Conservation (phyloP, 2,113 vertebrate genomes). For the Festucalex cinctus region DNA sequence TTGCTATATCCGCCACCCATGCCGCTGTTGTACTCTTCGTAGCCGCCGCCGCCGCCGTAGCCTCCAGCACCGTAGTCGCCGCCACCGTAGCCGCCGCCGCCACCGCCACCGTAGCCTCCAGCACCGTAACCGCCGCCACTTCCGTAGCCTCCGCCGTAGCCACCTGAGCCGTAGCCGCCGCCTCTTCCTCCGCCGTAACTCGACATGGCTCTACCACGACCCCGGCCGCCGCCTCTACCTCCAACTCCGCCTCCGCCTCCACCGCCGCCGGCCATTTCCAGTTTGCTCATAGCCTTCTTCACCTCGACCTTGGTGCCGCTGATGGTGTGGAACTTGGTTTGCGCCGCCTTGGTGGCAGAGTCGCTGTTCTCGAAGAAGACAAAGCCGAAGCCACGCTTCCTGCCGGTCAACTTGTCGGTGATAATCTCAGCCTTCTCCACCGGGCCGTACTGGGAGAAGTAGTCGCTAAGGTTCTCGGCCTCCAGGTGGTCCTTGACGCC, state of each 20-base stretch:
- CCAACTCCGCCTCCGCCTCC: slow-evolving; percentile 60
- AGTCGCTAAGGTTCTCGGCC: slow-evolving; percentile 83
- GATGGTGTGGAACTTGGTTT: slow-evolving; percentile 88
- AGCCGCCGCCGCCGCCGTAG: slow-evolving; percentile 81
- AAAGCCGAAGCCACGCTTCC: slow-evolving; percentile 94
- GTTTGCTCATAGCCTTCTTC: slow-evolving; percentile 89
- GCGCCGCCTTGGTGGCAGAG: slow-evolving; percentile 90
- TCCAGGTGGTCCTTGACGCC: slow-evolving; percentile 92
- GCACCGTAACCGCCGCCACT: slow-evolving; percentile 75
- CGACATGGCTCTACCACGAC: slow-evolving; percentile 81
- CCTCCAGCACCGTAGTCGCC: slow-evolving; percentile 76
- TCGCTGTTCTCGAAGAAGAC: slow-evolving; percentile 92
- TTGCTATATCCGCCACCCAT: slow-evolving; percentile 82
- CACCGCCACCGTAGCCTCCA: slow-evolving; percentile 74
- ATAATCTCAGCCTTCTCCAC: slow-evolving; percentile 97
- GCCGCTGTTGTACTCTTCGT: slow-evolving; percentile 75
- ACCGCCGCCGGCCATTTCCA: slow-evolving; percentile 75
- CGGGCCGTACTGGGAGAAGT: slow-evolving; percentile 89
- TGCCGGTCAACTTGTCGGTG: slow-evolving; percentile 90
- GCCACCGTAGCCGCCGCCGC: slow-evolving; percentile 75
- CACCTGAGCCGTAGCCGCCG: slow-evolving; percentile 60
- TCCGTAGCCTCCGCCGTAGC: slow-evolving; percentile 72
- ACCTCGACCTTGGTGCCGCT: slow-evolving; percentile 90
- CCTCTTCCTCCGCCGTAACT: slow-evolving; percentile 78
- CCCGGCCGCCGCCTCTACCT: slow-evolving; percentile 68